These are phyloP conservation scores for Vollenhovia emeryi DNA, from an alignment of 1,140 invertebrate species.

Conservation along the genomic window DNA sequence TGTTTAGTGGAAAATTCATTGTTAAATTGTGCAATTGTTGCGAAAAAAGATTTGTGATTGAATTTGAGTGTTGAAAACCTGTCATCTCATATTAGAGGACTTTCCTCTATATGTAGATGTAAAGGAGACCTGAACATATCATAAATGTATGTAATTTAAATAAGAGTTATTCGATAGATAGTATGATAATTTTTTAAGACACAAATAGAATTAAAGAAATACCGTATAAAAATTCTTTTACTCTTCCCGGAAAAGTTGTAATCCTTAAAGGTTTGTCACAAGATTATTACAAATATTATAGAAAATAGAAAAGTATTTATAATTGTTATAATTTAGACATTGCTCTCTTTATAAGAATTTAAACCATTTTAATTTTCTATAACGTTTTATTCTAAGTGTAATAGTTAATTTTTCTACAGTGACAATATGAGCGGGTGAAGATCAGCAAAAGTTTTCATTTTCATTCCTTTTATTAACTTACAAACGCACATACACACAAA, in stretches of 20 bases:
- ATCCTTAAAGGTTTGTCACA: not conserved
- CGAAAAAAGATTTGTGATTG: no score
- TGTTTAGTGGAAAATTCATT: no score
- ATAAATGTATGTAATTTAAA: not conserved
- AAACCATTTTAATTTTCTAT: not conserved
- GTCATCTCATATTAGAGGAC: no score
- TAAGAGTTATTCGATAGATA: not conserved
- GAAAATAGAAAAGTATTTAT: constrained; percentile 2
- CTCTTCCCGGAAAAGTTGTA: not conserved
- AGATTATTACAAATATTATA: not conserved
- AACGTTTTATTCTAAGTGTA: not conserved
- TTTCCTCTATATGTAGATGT: not conserved
- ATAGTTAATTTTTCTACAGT: not conserved
- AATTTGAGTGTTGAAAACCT: no score
- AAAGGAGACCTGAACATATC: not conserved
- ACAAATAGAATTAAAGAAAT: not conserved
- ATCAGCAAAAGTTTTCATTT: not conserved
- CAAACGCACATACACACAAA: not conserved
- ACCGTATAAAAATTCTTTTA: not conserved
- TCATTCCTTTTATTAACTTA: not conserved
- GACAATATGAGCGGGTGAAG: not conserved
- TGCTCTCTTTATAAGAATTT: not conserved
- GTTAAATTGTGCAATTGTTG: no score
- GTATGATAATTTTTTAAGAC: not conserved
- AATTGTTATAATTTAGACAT: not conserved